phyloP scores from a whole-genome alignment of 35 echinoderm and acorn worm genomes.

The Ophioderma brevispina region DNA sequence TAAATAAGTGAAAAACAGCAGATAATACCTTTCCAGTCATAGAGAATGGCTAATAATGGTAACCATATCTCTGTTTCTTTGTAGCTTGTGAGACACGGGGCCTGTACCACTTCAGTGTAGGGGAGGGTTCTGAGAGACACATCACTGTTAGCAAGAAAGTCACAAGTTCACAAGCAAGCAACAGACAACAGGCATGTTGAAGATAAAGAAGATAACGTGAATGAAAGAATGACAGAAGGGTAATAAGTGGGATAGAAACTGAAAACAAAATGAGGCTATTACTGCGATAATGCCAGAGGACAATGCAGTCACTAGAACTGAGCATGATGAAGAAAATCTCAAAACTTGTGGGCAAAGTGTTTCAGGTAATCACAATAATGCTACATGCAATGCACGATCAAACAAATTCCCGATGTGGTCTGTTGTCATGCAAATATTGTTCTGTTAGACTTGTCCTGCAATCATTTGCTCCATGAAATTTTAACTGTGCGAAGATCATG shows the following conservation, averaged over 20 bases:
- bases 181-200: neutral
- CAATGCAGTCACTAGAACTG: neutral
- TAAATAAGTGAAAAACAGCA: too few relatives aligned
- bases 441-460: constrained; percentile 58
- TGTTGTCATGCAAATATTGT: constrained; percentile 61
- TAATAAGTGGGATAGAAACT: constrained; percentile 20
- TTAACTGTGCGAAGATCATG: constrained; percentile 81
- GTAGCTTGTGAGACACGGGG: constrained; percentile 70
- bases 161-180: neutral
- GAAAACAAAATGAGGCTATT: constrained; percentile 49
- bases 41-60: too few relatives aligned
- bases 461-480: constrained; percentile 87
- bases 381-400: neutral
- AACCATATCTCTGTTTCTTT: too few relatives aligned
- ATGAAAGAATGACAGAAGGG: neutral
- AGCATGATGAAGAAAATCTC: neutral
- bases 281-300: neutral
- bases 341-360: neutral
- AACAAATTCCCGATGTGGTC: neutral
- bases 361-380: neutral
- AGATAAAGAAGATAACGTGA: neutral
- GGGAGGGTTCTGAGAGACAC: constrained; percentile 57
- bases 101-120: constrained; percentile 70
- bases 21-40: too few relatives aligned
- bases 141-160: constrained; percentile 75